A percentile compares a stretch with the other conserved stretches of the same genome.
Evolutionary conservation across 2,888 invertebrate species (phyloP).

Genomic region (Vandiemenella viatica): DNA sequence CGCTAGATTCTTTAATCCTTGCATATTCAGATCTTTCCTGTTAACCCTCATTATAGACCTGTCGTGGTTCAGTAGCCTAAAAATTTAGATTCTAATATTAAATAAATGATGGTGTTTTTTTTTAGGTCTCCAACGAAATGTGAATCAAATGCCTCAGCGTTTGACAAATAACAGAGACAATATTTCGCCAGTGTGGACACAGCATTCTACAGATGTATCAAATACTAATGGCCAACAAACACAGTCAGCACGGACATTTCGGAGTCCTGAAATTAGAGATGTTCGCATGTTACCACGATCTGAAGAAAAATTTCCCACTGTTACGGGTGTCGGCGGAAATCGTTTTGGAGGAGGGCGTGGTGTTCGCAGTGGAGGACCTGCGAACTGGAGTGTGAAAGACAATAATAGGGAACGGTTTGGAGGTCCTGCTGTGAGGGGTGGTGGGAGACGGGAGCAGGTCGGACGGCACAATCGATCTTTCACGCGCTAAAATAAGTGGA

Average conservation of each 20-base stretch:
- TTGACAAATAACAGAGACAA: constrained; percentile 6
- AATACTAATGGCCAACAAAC: constrained; percentile 3
- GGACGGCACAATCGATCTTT: constrained; percentile 8
- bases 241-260: constrained; percentile 6
- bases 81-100: no score
- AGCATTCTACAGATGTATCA: constrained; percentile 5
- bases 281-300: constrained; percentile 11
- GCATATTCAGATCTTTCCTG: no score
- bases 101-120: background rate
- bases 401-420: constrained; percentile 9
- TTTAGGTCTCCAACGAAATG: constrained; percentile 8
- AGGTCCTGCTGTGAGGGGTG: constrained; percentile 6
- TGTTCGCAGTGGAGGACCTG: constrained; percentile 5
- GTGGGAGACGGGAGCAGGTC: constrained; percentile 7
- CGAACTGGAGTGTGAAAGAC: constrained; percentile 4
- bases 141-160: constrained; percentile 7
- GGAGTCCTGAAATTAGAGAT: constrained; percentile 10
- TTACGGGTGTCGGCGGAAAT: constrained; percentile 1
- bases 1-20: no score
- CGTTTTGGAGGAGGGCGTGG: constrained; percentile 9
- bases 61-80: no score
- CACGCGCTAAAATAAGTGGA: constrained; percentile 5
- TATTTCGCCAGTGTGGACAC: constrained; percentile 7
- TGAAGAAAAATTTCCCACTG: constrained; percentile 6
- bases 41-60: no score